Base-by-base conservation (phyloP, 2,797 vertebrate species). In the Ispidina picta region DNA sequence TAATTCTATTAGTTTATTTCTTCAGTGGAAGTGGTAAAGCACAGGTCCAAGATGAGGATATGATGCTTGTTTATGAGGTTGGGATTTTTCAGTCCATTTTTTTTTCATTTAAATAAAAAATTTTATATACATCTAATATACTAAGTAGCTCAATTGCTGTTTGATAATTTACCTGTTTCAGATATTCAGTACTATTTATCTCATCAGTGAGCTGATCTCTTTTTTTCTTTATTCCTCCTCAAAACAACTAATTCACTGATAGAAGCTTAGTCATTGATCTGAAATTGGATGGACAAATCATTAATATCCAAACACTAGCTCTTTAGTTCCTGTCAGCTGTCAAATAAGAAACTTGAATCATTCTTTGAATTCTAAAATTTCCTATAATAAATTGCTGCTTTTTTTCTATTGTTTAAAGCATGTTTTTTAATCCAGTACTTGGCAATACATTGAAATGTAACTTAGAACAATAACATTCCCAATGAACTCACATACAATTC, bases 241-340 rank as follows among this genome's bases (percentile, higher is more conserved):
- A 88, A 80, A 91, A 81, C 35, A 64, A 88, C 51, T 43, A 75
- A 55, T 63, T 26, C 52, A 66, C 39, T 78, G 71, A n/a, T 21
- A 66, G 64, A 59, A 88, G 48, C 35, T 91, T 93, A 86, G 78
- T 52, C 78, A 70, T 86, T 73, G 56, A 82, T 92, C 37, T 59
- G 68, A 66, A 88, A 76, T 60, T 63, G 56, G 64, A 26, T 94
- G 63, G 81, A 76, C 68, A 86, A 79, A 59, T 69, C 66, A 73
- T 72, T 44, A 37, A 35, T 54, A 88, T 31, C 33, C 59, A 79
- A 75, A 68, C 31, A 39, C 10, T 2, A 5, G 10, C 26, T 69
- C 43, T 70, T 76, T 58, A 79, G n/a, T 48, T 89, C 21, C 11
- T 75, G 73, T 62, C 77, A 83, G 29, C 43, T 84, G 39, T 81